Conservation (phyloP, 2,797 vertebrate genomes). For the Nannoperca obscura region DNA sequence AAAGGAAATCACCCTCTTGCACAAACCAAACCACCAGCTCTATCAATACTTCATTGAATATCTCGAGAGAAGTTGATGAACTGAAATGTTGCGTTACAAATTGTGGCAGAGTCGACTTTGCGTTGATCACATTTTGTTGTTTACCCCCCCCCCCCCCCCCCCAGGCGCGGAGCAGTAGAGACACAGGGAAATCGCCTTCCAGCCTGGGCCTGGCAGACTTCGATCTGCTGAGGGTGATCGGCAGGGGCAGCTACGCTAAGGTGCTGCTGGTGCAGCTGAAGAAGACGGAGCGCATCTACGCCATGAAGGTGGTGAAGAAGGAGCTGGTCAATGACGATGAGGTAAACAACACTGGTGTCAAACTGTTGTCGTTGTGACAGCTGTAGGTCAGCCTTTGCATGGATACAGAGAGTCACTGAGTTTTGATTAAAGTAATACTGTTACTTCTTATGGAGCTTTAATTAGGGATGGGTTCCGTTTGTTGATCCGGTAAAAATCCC, state of each 20-base stretch:
- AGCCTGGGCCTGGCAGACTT: constrained; percentile 96
- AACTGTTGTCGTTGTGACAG: background rate
- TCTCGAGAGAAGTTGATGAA: constrained; percentile 16
- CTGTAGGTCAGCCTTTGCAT: background rate
- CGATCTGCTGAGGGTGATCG: constrained; percentile 95
- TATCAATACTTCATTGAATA: constrained; percentile 24
- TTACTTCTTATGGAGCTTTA: background rate
- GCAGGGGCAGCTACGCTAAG: constrained; percentile 98
- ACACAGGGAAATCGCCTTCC: constrained; percentile 93
- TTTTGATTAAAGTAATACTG: background rate
- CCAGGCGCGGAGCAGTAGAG: constrained; percentile 92
- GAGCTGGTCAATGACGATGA: constrained; percentile 99
- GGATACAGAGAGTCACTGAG: background rate
- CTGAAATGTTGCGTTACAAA: constrained; percentile 25
- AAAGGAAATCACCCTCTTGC: constrained; percentile 58
- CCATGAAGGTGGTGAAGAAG: constrained; percentile 99
- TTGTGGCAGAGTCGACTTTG: constrained; percentile 5
- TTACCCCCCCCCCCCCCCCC: background rate
- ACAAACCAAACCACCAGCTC: constrained; percentile 31
- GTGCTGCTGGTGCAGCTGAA: constrained; percentile 96
- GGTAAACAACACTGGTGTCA: constrained; percentile 77
- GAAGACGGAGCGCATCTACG: constrained; percentile 98
- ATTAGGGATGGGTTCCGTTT: background rate
- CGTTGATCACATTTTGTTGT: constrained; percentile 10
- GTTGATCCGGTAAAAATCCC: background rate